Conservation (phyloP, 2,113 vertebrate genomes). For the Scortum barcoo region DNA sequence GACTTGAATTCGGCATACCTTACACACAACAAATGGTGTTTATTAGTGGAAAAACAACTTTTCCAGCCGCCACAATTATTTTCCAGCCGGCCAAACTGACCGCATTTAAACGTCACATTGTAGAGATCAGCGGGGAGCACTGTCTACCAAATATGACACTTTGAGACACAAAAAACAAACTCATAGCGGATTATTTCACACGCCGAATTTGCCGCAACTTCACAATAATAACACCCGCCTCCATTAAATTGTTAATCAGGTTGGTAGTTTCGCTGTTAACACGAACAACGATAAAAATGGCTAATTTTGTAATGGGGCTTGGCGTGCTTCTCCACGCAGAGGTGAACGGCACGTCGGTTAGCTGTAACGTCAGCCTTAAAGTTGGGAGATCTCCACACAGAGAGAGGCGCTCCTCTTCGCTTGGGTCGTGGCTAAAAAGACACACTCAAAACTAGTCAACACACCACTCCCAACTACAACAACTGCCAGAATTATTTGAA, state of each 20-base stretch:
- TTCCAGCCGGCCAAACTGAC: background rate
- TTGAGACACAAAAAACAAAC: background rate
- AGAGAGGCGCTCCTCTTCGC: conserved; percentile 46
- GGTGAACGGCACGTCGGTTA: conserved; percentile 49
- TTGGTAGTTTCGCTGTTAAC: background rate
- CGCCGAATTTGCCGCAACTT: background rate
- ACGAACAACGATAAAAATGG: background rate
- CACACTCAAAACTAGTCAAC: conserved; percentile 44
- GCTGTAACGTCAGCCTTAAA: conserved; percentile 68
- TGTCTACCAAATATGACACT: background rate
- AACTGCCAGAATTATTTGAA: rapidly evolving
- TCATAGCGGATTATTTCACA: background rate
- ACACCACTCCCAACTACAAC: background rate
- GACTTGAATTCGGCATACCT: background rate
- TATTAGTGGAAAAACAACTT: background rate
- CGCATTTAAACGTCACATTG: background rate
- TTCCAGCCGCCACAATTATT: background rate
- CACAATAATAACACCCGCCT: rapidly evolving
- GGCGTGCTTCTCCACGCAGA: background rate
- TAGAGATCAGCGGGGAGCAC: conserved; percentile 19
- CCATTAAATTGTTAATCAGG: rapidly evolving
- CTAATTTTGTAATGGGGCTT: background rate
- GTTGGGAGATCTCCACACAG: conserved; percentile 57
- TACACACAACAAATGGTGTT: background rate
- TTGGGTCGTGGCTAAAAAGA: conserved; percentile 56